Conservation (phyloP, 2,113 vertebrate species). For the Microcebus jonahi region DNA sequence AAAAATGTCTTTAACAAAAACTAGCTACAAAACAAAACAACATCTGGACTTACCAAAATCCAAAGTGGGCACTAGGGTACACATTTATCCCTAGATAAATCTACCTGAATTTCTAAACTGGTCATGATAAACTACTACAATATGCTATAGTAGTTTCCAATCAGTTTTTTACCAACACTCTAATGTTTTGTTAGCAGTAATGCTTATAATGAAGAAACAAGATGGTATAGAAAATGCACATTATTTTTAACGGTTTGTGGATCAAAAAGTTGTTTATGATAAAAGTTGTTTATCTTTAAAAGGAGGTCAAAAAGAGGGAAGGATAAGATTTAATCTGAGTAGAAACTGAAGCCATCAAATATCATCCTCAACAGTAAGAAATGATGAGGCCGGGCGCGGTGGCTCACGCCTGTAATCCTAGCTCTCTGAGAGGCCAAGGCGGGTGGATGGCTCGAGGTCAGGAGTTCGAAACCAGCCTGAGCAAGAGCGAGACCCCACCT, state of each 20-base stretch:
- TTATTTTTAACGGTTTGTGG: background rate
- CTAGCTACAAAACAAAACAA: background rate
- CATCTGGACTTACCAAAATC: background rate
- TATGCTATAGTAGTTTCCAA: background rate
- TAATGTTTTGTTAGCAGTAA: background rate
- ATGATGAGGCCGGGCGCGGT: background rate
- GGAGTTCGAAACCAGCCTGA: no score
- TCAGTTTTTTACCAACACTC: background rate
- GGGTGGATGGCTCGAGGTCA: no score
- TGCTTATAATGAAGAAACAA: background rate
- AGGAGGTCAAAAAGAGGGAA: background rate
- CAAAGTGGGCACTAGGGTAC: background rate
- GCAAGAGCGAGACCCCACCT: no score
- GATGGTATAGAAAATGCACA: background rate
- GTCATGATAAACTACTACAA: background rate
- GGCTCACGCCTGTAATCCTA: no score
- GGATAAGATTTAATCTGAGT: background rate
- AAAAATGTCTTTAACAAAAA: constrained; percentile 44
- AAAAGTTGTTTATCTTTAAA: constrained; percentile 22
- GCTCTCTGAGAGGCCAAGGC: no score
- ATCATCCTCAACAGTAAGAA: background rate
- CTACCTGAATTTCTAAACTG: background rate
- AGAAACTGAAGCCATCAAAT: background rate
- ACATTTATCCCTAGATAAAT: background rate
- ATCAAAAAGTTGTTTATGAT: background rate